Base-by-base conservation (phyloP, 2,113 vertebrate species). In the Taurulus bubalis region DNA sequence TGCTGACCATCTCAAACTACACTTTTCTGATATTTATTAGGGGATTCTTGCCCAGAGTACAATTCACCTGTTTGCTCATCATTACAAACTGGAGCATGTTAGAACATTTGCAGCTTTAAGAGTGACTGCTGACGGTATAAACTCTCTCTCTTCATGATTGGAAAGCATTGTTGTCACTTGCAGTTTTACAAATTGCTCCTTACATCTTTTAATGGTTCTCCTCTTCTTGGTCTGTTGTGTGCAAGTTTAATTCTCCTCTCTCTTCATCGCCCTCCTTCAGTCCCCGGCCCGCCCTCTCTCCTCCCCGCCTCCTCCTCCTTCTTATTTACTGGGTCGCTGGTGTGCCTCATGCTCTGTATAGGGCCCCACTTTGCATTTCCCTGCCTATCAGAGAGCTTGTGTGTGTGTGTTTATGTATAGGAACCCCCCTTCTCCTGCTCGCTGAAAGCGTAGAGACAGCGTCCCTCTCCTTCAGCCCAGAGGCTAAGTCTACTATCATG, bases 401-500 rank as follows among this genome's bases (percentile, higher is more conserved):
- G 83, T 84, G 84, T 88, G 88, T 71, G 75, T 92, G 78, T 83
- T n/a, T 91, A 85, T 91, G 86, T 93, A 91, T 95, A 92, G 91
- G 87, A 89, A 89, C 86, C 53, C 84, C 88, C 77, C 83, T 82
- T 90, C 85, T 89, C 86, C 78, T 8, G 55, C 87, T 63, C 65
- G 89, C 88, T 92, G 90, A 93, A 94, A 92, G 93, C 93, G 73
- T 62, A 88, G 89, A 92, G 93, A 93, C 90, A 85, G 93, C 93
- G 92, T 93, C 91, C 91, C 92, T 94, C 93, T 93, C 93, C 92
- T 95, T 91, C 90, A 91, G 90, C 91, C 93, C 91, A 20, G 79
- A 93, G 93, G 94, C 93, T 95, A 96, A 95, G 94, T 91, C 95
- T 95, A 94, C 94, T 95, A 90, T 96, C 92, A 95, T 96, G 94